Conservation (phyloP, 2,888 invertebrate genomes). For the Tholera decimalis region DNA sequence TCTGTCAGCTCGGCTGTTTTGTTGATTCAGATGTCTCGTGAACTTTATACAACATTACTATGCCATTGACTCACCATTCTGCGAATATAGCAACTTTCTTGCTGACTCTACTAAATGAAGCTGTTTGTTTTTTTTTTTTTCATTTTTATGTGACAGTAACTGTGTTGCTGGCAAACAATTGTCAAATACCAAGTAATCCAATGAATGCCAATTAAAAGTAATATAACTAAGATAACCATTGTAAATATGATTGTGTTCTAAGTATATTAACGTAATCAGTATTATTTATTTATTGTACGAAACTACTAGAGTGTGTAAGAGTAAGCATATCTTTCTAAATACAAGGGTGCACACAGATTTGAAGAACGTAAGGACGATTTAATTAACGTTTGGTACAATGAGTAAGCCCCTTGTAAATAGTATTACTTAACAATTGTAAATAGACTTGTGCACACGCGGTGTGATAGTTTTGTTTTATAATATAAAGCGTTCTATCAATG, state of each 20-base stretch:
- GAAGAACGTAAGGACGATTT: neutral
- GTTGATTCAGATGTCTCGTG: constrained; percentile 32
- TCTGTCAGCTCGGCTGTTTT: constrained; percentile 7
- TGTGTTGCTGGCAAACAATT: constrained; percentile 32
- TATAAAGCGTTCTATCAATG: constrained; percentile 62
- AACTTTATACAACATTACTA: constrained; percentile 2
- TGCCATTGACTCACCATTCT: neutral
- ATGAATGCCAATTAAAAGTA: constrained; percentile 30
- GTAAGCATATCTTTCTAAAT: constrained; percentile 32
- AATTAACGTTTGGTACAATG: neutral
- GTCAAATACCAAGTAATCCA: constrained; percentile 37
- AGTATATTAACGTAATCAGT: constrained; percentile 57
- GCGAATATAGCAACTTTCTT: constrained; percentile 1
- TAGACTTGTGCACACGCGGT: constrained; percentile 27
- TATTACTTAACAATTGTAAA: constrained; percentile 29
- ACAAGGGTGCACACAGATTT: constrained; percentile 3
- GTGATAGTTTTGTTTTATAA: constrained; percentile 65
- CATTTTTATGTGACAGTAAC: neutral
- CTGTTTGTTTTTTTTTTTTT: constrained; percentile 27
- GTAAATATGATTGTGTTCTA: constrained; percentile 62
- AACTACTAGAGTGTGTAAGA: constrained; percentile 51
- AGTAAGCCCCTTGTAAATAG: constrained; percentile 9
- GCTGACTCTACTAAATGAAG: constrained; percentile 4
- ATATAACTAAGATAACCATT: constrained; percentile 37
- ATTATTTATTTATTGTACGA: constrained; percentile 59